A percentile compares a stretch with the other conserved stretches of the same genome.
Conservation (phyloP, 2,888 invertebrate species). For the Leptopilina drosophilae region DNA sequence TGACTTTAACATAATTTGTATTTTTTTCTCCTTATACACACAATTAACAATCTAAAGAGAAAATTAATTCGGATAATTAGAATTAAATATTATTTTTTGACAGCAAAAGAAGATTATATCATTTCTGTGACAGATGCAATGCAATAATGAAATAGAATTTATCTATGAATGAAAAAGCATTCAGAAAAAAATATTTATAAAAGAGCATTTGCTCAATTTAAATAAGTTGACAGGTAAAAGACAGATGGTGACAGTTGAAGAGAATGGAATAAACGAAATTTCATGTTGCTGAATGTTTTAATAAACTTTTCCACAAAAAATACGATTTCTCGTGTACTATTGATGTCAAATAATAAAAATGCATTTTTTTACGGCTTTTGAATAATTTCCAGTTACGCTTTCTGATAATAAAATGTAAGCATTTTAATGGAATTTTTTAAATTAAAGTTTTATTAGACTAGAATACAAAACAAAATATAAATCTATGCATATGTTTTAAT, state of each 20-base stretch:
- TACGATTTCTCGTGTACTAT: neutral
- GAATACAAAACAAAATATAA: too few species aligned
- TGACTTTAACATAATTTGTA: too few species aligned
- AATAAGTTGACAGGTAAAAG: neutral
- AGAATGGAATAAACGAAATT: slow-evolving; percentile 5
- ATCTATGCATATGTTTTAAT: too few species aligned
- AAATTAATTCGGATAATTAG: neutral
- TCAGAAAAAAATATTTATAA: neutral
- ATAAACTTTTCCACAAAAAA: neutral
- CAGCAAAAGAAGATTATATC: neutral
- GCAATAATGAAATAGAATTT: neutral
- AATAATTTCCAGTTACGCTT: neutral
- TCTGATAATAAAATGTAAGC: too few species aligned
- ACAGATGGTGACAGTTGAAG: neutral
- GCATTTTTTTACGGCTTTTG: neutral
- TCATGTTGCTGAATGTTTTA: neutral
- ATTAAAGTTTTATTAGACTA: too few species aligned
- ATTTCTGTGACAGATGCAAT: too few species aligned
- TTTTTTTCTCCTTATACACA: too few species aligned
- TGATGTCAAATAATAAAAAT: neutral
- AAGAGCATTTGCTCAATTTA: slow-evolving; percentile 6
- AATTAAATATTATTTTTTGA: neutral
- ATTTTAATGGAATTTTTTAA: too few species aligned
- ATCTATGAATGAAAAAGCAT: too few species aligned
- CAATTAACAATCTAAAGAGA: too few species aligned